Evolutionary conservation across 2,888 invertebrate species (phyloP), one percentile per base, ranked within the genome.

Genomic region (Lepidonotus clava): DNA sequence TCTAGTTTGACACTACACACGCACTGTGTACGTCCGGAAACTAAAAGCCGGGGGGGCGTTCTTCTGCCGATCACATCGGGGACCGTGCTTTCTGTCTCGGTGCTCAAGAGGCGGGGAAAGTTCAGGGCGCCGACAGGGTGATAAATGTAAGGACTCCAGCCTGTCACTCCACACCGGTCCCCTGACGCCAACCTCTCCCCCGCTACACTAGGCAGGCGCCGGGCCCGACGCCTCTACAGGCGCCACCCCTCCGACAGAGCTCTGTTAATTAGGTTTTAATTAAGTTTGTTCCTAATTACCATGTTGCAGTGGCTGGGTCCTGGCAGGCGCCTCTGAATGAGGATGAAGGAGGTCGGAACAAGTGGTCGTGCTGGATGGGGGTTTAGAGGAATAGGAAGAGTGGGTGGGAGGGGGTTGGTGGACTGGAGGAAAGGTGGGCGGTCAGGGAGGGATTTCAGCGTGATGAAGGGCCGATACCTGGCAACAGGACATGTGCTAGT

Each of bases 251-350:
- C 36, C 38, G 34, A 4, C 5, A 18, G 21, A 34, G 24, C 36
- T 0, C 38, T 76, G 36, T 28, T 76, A 76, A 76, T 76, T 28
- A 76, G 76, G 38, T 76, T 76, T 76, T 76, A 76, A 76, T 76
- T 76, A 76, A 76, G 76, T 76, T 76, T 76, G 38, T 28, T 76
- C 4, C 76, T 76, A 76, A 76, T 76, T 76, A 76, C 36, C 76
- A 76, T 28, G 36, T 76, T 34, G 76, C 34, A 1, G 76, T 14
- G 14, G 6, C 38, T 34, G 6, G 36, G 24, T 11, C 28, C 76
- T 6, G 71, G 36, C 8, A 32, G 36, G 14, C 36, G 34, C 8
- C 71, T 11, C 71, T 32, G 36, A 6, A 34, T 76, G 5, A 34
- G 38, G 76, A 76, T 76, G 76, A 76, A 76, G 38, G 76, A 76